These are phyloP conservation scores for Phataginus tricuspis DNA, from an alignment of 2,797 vertebrate genomes.

Conservation along the genomic window DNA sequence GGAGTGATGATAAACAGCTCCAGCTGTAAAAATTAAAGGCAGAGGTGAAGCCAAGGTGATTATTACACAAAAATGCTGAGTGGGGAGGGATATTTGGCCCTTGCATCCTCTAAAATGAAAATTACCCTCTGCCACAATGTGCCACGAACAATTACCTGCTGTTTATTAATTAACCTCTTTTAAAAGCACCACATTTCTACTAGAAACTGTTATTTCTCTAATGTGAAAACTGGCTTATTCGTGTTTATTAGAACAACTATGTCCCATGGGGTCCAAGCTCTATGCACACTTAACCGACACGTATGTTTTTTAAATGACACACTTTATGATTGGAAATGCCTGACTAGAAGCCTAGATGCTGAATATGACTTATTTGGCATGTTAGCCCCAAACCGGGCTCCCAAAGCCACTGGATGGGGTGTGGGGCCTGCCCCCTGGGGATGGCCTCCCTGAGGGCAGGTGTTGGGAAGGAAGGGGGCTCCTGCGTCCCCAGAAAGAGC, in stretches of 20 bases:
- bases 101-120: slow-evolving; percentile 54
- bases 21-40: slow-evolving; percentile 66
- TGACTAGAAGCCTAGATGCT: not conserved
- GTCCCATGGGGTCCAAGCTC: not conserved
- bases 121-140: slow-evolving; percentile 21
- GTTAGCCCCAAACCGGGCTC: not conserved
- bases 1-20: slow-evolving; percentile 62
- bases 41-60: slow-evolving; percentile 70
- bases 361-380: not conserved
- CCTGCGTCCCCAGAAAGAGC: not conserved
- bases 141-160: slow-evolving; percentile 57
- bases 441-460: not conserved
- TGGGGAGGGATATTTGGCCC: slow-evolving; percentile 29
- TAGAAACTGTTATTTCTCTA: slow-evolving; percentile 62
- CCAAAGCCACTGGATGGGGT: not conserved
- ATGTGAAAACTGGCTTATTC: slow-evolving; percentile 43
- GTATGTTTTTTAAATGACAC: not conserved
- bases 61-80: slow-evolving; percentile 37
- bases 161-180: slow-evolving; percentile 72
- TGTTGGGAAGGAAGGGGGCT: too few relatives aligned
- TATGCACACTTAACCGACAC: not conserved
- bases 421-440: not conserved
- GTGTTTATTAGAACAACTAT: not conserved
- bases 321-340: not conserved
- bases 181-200: not conserved